Conservation (phyloP, 2,113 vertebrate genomes). For the Clarias magur region DNA sequence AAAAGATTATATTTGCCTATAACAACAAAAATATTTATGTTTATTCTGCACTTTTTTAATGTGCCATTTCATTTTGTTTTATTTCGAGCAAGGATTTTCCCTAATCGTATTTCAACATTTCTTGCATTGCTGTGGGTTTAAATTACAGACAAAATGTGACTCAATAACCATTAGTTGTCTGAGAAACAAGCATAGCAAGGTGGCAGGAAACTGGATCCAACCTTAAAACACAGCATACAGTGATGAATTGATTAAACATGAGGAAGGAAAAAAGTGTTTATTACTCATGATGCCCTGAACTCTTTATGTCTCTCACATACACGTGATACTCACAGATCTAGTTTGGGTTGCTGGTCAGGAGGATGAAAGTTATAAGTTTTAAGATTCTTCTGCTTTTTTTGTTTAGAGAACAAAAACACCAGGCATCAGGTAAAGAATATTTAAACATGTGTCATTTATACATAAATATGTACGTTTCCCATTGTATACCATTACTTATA, state of each 20-base stretch:
- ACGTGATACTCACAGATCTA: not conserved
- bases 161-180: not conserved
- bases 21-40: not conserved
- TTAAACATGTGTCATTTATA: not conserved
- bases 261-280: not conserved
- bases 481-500: too few species aligned
- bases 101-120: not conserved
- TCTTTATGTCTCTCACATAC: not conserved
- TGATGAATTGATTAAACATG: not conserved
- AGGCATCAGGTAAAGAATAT: constrained; percentile 2
- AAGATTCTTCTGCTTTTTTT: not conserved
- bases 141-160: not conserved
- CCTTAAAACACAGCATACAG: not conserved
- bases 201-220: not conserved
- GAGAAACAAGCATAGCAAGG: not conserved
- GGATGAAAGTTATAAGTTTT: not conserved
- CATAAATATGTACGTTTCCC: too few species aligned
- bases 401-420: not conserved
- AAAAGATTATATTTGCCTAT: not conserved
- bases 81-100: not conserved
- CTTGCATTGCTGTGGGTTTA: not conserved
- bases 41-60: not conserved
- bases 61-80: not conserved
- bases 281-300: not conserved
- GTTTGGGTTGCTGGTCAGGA: not conserved